Conservation (phyloP, 2,888 invertebrate species). For the Scaptomyza tumidula region DNA sequence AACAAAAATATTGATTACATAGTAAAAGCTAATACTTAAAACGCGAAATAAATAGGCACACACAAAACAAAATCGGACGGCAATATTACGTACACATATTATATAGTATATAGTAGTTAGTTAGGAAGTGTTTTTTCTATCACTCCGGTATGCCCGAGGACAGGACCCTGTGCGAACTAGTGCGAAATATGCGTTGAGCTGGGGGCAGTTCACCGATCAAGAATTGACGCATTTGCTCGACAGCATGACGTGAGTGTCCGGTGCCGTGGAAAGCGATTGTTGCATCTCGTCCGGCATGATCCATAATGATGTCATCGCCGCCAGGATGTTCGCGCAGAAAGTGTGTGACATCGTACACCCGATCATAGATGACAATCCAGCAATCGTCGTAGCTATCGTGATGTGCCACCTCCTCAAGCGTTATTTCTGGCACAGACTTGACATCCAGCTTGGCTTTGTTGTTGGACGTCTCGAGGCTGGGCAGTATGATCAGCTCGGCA, state of each 20-base stretch:
- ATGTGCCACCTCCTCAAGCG: conserved; percentile 90
- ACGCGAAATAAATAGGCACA: conserved; percentile 43
- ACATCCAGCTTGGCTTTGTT: conserved; percentile 21
- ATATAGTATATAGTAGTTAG: conserved; percentile 62
- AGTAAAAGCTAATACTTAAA: conserved; percentile 33
- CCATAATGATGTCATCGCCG: conserved; percentile 91
- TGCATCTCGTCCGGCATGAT: conserved; percentile 94
- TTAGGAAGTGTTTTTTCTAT: conserved; percentile 86
- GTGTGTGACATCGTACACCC: conserved; percentile 92
- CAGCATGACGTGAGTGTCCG: conserved; percentile 90
- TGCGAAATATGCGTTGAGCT: conserved; percentile 89
- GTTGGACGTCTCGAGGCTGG: conserved; percentile 37
- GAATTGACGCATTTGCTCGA: conserved; percentile 88
- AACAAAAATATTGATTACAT: conserved; percentile 33
- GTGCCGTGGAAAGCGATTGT: conserved; percentile 92
- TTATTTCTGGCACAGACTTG: conserved; percentile 84
- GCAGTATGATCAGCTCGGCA: conserved; percentile 44
- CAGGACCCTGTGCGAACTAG: conserved; percentile 67
- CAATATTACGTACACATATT: conserved; percentile 75
- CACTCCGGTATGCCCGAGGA: conserved; percentile 82
- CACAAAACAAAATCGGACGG: conserved; percentile 46
- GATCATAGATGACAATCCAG: conserved; percentile 94
- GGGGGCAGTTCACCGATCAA: conserved; percentile 91
- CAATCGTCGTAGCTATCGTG: conserved; percentile 91
- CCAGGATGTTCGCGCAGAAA: conserved; percentile 93